Base-by-base conservation (phyloP, 1,140 invertebrate genomes). In the Eueides isabella region DNA sequence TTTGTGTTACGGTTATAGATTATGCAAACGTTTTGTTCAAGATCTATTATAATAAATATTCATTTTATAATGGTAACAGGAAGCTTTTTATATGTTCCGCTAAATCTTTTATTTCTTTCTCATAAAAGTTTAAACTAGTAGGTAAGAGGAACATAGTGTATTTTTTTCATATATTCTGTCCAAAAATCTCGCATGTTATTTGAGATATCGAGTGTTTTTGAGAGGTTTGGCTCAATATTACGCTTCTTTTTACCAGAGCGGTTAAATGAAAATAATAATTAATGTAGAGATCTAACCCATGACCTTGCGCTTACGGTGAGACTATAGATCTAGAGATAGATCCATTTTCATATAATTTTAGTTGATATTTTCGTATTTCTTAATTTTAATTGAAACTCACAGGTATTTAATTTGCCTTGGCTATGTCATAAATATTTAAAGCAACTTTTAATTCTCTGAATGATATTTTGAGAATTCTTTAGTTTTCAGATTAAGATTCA, bases 401-500 rank as follows among this genome's bases (percentile, higher is more conserved):
- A n/a, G 5, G 6, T 2, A 48, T 48, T 7, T n/a, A 9, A 19
- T 48, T 6, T 48, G n/a, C n/a, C 5, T 48, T 48, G 7, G 41
- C 41, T 19, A 48, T 48, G n/a, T 48, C 41, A 48, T 19, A 48
- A n/a, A 48, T 48, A 48, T 48, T 48, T 19, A 19, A 48, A 48
- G 7, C 41, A 48, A 19, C n/a, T 19, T 9, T n/a, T n/a, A 23
- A 48, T 19, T 48, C 5, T 48, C n/a, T n/a, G 2, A n/a, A 19
- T 19, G n/a, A n/a, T 48, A 48, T 48, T 48, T 48, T 48, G 7
- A 48, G 41, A n/a, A 48, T 48, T 48, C 7, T 16, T 48, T 19
- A 19, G 41, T 19, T 44, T 9, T 2, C 41, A 44, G n/a, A 6
- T 44, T 19, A 19, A 1, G n/a, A 44, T 44, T 44, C 2, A 44